Percentiles rank a stretch among this genome's conserved stretches.
Conservation (phyloP, 2,888 invertebrate species). For the Yponomeuta plumbellus region DNA sequence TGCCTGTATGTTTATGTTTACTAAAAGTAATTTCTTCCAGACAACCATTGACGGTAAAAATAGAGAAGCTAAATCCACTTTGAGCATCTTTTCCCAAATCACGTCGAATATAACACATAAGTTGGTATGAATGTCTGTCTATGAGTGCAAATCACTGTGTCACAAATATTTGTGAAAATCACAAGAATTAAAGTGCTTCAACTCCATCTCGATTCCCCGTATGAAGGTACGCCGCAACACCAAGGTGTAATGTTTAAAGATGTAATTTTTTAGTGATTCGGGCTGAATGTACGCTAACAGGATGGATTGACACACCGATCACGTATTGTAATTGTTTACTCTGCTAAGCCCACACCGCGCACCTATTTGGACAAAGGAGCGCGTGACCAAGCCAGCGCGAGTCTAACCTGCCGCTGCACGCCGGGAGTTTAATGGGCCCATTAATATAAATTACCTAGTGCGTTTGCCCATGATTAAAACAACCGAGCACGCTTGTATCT, state of each 20-base stretch:
- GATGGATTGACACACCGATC: not conserved
- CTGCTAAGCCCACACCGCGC: not conserved
- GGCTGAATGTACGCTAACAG: not conserved
- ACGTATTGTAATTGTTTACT: constrained; percentile 12
- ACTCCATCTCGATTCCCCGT: not conserved
- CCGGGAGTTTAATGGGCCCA: not conserved
- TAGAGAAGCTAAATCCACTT: too few relatives aligned
- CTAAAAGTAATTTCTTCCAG: too few relatives aligned
- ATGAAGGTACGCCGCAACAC: too few relatives aligned
- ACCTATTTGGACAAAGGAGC: constrained; percentile 8
- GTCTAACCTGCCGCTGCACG: not conserved
- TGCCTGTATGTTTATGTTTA: too few relatives aligned
- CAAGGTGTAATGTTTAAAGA: not conserved
- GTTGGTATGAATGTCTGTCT: too few relatives aligned
- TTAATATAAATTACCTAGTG: not conserved
- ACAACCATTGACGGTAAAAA: too few relatives aligned
- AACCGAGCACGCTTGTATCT: not conserved
- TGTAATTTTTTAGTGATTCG: not conserved
- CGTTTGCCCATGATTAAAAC: not conserved
- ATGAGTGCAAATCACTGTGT: too few relatives aligned
- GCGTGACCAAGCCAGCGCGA: constrained; percentile 8
- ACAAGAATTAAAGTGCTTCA: too few relatives aligned
- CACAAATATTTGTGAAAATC: too few relatives aligned
- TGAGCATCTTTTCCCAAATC: too few relatives aligned
- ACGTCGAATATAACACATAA: too few relatives aligned